Conservation (phyloP, 1,140 invertebrate genomes). For the Bombus consobrinus region DNA sequence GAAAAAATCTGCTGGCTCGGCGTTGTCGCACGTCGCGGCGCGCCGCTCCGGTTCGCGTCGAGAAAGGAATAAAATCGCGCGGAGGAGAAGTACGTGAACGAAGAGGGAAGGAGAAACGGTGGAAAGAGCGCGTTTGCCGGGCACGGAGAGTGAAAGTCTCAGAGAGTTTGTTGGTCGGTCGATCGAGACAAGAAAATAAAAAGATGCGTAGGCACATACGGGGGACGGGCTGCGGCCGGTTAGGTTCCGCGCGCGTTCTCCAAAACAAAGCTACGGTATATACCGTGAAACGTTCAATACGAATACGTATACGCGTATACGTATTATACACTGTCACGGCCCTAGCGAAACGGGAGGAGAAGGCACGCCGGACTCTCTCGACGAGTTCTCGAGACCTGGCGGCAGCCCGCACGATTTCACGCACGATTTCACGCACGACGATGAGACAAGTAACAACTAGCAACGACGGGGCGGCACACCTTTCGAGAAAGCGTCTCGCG, state of each 20-base stretch:
- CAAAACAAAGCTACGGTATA: background rate
- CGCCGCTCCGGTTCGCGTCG: too few species aligned
- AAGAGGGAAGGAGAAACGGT: background rate
- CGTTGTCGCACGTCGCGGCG: background rate
- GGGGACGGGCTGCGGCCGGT: background rate
- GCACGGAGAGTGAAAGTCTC: constrained; percentile 46
- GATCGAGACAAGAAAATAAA: background rate
- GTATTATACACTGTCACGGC: background rate
- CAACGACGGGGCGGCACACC: background rate
- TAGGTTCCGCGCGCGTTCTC: constrained; percentile 1
- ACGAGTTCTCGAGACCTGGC: background rate
- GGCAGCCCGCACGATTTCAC: background rate
- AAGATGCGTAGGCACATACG: constrained; percentile 12
- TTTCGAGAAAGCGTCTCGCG: constrained; percentile 17
- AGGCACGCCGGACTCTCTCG: background rate
- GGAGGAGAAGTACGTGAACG: background rate
- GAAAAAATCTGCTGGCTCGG: background rate
- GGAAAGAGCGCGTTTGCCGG: background rate
- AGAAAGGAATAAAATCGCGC: background rate
- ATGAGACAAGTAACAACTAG: constrained; percentile 12
- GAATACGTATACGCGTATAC: background rate
- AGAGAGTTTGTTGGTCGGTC: constrained; percentile 17
- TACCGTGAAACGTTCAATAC: too few species aligned
- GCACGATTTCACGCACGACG: background rate
- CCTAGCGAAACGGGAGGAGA: constrained; percentile 11